These are phyloP conservation scores for Halcyon badia DNA, from an alignment of 2,797 vertebrate genomes.

Conservation along the genomic window DNA sequence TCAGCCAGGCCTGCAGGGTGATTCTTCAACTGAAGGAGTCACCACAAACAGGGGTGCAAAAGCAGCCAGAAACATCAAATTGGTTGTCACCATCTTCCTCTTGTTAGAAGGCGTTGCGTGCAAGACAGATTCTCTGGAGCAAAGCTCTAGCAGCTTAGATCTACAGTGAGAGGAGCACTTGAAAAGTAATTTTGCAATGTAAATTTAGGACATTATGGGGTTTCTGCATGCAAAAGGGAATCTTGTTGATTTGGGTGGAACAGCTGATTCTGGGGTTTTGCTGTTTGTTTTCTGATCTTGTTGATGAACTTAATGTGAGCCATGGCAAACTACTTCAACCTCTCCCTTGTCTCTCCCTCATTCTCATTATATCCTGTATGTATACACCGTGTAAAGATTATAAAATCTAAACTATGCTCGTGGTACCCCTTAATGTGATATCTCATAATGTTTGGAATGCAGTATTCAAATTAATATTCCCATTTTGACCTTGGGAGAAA, in stretches of 20 bases:
- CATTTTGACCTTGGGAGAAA: background rate
- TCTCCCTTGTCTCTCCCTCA: background rate
- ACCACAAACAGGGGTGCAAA: background rate
- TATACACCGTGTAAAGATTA: background rate
- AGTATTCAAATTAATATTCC: background rate
- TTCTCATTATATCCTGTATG: background rate
- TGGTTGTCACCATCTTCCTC: background rate
- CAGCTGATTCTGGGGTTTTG: background rate
- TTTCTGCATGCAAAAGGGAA: background rate
- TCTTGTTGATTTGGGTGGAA: background rate
- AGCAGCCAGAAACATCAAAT: background rate
- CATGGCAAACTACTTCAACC: background rate
- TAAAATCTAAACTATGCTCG: background rate
- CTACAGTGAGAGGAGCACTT: background rate
- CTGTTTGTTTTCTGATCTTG: background rate
- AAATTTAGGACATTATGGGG: background rate
- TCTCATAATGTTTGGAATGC: background rate
- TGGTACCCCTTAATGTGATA: background rate
- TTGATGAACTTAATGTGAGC: background rate
- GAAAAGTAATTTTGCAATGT: conserved; percentile 8
- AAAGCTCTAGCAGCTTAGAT: background rate
- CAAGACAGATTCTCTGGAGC: background rate
- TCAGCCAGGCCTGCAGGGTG: background rate
- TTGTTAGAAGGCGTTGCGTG: background rate
- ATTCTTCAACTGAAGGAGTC: background rate